Evolutionary conservation across 2,113 vertebrate genomes (phyloP).

Genomic region (Leuciscus idus): DNA sequence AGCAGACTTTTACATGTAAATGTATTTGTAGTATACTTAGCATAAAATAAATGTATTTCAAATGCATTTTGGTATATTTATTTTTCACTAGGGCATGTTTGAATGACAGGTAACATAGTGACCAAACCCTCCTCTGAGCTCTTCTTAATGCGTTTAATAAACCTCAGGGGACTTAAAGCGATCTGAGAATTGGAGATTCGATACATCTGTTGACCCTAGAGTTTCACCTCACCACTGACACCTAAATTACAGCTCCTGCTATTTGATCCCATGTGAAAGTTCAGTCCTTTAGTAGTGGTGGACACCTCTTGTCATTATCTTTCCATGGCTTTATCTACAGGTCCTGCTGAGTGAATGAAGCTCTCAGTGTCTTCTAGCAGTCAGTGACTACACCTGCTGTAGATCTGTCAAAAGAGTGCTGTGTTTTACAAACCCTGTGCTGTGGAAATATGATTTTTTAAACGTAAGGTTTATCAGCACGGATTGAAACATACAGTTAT

Average conservation of each 20-base stretch:
- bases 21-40: no score
- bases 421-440: not conserved
- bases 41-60: no score
- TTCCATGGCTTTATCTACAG: conserved; percentile 21
- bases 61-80: no score
- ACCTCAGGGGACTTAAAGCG: conserved; percentile 31
- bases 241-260: conserved; percentile 29
- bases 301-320: conserved; percentile 20
- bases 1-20: no score
- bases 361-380: conserved; percentile 10
- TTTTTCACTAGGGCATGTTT: not conserved
- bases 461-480: not conserved
- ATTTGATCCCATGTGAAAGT: conserved; percentile 33
- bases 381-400: conserved; percentile 6
- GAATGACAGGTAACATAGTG: conserved; percentile 3
- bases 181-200: not conserved
- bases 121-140: not conserved
- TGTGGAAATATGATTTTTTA: not conserved
- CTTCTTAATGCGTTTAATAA: conserved; percentile 34
- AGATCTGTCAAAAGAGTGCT: not conserved
- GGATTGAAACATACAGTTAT: not conserved
- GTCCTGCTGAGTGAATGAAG: not conserved
- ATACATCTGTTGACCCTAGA: conserved; percentile 26
- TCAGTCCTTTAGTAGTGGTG: conserved; percentile 2
- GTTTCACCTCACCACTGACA: conserved; percentile 11